Evolutionary conservation across 2,888 invertebrate genomes (phyloP).

Genomic region (Lapara coniferarum): DNA sequence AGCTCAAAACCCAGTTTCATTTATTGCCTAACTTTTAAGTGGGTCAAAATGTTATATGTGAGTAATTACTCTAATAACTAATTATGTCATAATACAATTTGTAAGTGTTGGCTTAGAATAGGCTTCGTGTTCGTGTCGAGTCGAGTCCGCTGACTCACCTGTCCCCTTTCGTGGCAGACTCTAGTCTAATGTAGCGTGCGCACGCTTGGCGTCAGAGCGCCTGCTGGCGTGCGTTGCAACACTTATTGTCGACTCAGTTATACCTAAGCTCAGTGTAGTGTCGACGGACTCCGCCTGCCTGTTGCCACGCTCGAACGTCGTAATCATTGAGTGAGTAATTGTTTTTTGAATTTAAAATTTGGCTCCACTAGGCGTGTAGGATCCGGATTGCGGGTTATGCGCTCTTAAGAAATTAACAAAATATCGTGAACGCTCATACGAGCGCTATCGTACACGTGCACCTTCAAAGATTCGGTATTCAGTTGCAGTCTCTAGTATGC

Average conservation of each 20-base stretch:
- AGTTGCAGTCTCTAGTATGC: background rate
- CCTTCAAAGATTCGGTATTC: too few relatives aligned
- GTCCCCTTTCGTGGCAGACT: background rate
- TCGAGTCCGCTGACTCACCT: background rate
- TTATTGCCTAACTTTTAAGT: too few relatives aligned
- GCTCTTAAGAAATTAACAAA: too few relatives aligned
- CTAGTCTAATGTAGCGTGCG: background rate
- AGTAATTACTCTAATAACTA: background rate
- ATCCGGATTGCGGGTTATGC: too few relatives aligned
- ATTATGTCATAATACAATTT: background rate
- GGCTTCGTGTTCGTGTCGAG: conserved; percentile 1
- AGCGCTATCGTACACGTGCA: too few relatives aligned
- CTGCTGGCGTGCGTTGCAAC: background rate
- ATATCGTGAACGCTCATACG: too few relatives aligned
- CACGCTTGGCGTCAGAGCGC: background rate
- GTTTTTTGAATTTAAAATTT: background rate
- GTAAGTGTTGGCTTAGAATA: background rate
- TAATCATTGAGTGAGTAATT: conserved; percentile 11
- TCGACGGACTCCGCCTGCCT: background rate
- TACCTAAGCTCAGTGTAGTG: background rate
- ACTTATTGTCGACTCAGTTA: background rate
- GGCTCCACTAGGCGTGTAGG: background rate
- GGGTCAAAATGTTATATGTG: background rate
- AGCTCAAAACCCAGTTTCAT: too few relatives aligned
- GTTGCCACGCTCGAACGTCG: background rate